Base-by-base conservation (phyloP, 2,797 vertebrate species). In the Coccyzus lansbergi region DNA sequence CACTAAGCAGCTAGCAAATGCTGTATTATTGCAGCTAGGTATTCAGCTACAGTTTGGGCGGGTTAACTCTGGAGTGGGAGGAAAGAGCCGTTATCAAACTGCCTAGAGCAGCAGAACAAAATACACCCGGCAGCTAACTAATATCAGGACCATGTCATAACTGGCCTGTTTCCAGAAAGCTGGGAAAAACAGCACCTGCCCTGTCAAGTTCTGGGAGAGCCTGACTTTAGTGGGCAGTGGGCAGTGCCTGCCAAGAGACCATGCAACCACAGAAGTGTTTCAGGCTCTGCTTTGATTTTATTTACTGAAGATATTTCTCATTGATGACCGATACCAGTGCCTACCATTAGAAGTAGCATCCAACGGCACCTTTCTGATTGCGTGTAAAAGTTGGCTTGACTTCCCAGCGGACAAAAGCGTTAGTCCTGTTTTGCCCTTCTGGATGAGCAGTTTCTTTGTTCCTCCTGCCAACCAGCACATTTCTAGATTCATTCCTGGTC, bases 391-490 rank as follows among this genome's bases (percentile, higher is more conserved):
- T 51, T 91, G 86, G 65, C 72, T 69, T 67, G 22, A 67, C 82
- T 83, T 86, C 49, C n/a, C 15, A 71, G 51, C 6, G 3, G 46
- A 86, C 71, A 81, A 86, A 94, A 94, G 82, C 51, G 7, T 72
- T 59, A 80, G 74, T 72, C 48, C 55, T 63, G 74, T 90, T 94
- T 78, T 29, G 15, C 78, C 44, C 68, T 95, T 95, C 83, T 92
- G 96, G 74, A 69, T 91, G 92, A 96, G 65, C 90, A 83, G 25
- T 56, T 95, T 86, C 91, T 95, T 94, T 93, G 89, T 95, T 87
- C 64, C 29, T 81, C 60, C 62, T 76, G 91, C 92, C 88, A 92
- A 91, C 88, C 58, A 91, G 83, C 24, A 31, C 62, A 89, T 93
- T 92, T 82, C 68, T 44, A 64, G 53, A 81, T 78, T 84, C 90